phyloP scores from a whole-genome alignment of 2,888 invertebrate genomes.

The Hanleya hanleyi region DNA sequence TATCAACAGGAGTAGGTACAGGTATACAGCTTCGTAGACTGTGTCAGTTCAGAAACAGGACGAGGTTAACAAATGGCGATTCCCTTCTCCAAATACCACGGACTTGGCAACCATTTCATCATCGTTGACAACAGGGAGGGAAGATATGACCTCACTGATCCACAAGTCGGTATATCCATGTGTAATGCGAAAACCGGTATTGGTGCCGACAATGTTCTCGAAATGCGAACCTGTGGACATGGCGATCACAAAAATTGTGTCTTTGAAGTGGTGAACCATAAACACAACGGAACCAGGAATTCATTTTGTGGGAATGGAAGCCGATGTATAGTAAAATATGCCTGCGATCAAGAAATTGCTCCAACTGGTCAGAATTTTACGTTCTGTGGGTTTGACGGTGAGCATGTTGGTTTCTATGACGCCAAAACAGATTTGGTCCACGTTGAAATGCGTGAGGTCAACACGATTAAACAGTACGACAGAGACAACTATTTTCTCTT shows the following conservation, averaged over 20 bases:
- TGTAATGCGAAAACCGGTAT: conserved; percentile 44
- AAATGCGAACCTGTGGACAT: conserved; percentile 14
- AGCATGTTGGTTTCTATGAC: conserved; percentile 22
- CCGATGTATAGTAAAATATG: conserved; percentile 41
- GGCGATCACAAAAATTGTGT: background rate
- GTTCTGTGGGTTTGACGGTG: conserved; percentile 33
- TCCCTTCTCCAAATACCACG: conserved; percentile 48
- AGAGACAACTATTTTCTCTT: conserved; percentile 37
- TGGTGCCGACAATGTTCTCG: conserved; percentile 46
- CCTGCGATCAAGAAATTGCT: conserved; percentile 25
- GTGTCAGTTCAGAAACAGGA: too few species aligned
- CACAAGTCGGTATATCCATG: conserved; percentile 19
- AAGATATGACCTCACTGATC: background rate
- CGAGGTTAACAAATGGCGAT: too few species aligned
- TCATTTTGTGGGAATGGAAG: conserved; percentile 50
- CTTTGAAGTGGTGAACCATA: conserved; percentile 40
- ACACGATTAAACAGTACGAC: conserved; percentile 8
- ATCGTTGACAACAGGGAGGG: conserved; percentile 32
- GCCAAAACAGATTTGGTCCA: background rate
- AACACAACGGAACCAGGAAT: conserved; percentile 36
- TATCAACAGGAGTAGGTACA: too few species aligned
- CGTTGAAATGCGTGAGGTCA: conserved; percentile 25
- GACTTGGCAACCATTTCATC: conserved; percentile 48
- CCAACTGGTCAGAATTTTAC: background rate
- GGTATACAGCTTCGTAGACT: too few species aligned